Evolutionary conservation across 2,113 vertebrate species (phyloP).

Genomic region (Reinhardtius hippoglossoides): DNA sequence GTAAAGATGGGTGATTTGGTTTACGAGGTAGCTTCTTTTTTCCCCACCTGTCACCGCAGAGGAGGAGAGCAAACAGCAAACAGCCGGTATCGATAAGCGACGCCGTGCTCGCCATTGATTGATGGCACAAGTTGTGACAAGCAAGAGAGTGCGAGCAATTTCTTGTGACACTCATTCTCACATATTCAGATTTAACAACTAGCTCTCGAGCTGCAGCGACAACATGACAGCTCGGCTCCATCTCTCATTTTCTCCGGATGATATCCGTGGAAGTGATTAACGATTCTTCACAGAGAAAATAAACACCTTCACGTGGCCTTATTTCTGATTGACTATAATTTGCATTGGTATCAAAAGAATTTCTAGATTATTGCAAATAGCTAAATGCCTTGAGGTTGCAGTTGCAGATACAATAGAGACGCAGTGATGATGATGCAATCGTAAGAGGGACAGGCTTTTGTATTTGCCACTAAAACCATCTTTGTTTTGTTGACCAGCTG

Average conservation of each 20-base stretch:
- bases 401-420: neutral
- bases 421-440: constrained; percentile 4
- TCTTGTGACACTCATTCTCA: constrained; percentile 1
- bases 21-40: constrained; percentile 22
- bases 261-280: neutral
- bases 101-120: constrained; percentile 31
- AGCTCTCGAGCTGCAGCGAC: neutral
- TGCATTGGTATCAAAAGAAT: neutral
- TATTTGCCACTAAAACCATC: constrained; percentile 24
- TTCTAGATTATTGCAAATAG: too few relatives aligned
- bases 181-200: neutral
- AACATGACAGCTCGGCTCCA: neutral
- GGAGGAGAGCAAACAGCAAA: constrained; percentile 32
- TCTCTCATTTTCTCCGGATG: neutral
- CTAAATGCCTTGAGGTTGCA: too few relatives aligned
- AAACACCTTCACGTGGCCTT: neutral
- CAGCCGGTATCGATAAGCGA: constrained; percentile 38
- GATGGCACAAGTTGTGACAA: constrained; percentile 44
- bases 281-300: neutral
- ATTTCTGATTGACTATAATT: neutral
- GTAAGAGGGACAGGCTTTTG: constrained; percentile 16
- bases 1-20: constrained; percentile 41
- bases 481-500: constrained; percentile 49
- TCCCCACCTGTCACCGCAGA: constrained; percentile 31
- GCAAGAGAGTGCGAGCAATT: neutral